Base-by-base conservation (phyloP, 2,888 invertebrate genomes). In the Synanthedon myopaeformis region DNA sequence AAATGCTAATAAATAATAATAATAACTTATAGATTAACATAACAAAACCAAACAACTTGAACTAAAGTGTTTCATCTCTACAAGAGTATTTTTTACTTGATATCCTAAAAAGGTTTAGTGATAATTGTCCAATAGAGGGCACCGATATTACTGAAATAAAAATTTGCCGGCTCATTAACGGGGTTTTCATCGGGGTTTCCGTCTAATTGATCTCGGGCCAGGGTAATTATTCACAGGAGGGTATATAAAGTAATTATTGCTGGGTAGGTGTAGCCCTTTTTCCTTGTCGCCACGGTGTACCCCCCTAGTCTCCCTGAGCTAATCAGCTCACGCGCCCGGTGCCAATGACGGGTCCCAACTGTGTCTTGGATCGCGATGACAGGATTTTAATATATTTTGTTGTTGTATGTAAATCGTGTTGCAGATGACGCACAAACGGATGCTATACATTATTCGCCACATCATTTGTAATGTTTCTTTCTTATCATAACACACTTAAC, bases 381-480 rank as follows among this genome's bases (percentile, higher is more conserved):
- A 85, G 84, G 64, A 80, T 86, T 86, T 86, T 86, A 86, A 86
- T 86, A 85, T 84, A 83, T 83, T 82, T 82, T 76, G 76, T 72
- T 78, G 81, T 76, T 73, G 74, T 79, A 85, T 86, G 84, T 82
- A 82, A 85, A 86, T 82, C 69, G 65, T 59, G 69, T 66, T 74
- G 74, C 79, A 79, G 79, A 77, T 81, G 76, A 63, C 65, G 70
- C 61, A n/a, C n/a, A n/a, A 4, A 13, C 45, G n/a, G 45, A 13
- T n/a, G 14, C 45, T 45, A 14, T 14, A 14, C 11, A 45, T 45
- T n/a, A 45, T 45, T 45, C 45, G 45, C 45, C 45, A 45, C n/a
- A 45, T 45, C 12, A 14, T 45, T 45, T 45, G 45, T 12, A 45
- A 13, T 45, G 45, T 45, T 45, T 13, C 14, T 45, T 11, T 45